phyloP scores from a whole-genome alignment of 2,888 invertebrate species.

The Leucophora obtusa region DNA sequence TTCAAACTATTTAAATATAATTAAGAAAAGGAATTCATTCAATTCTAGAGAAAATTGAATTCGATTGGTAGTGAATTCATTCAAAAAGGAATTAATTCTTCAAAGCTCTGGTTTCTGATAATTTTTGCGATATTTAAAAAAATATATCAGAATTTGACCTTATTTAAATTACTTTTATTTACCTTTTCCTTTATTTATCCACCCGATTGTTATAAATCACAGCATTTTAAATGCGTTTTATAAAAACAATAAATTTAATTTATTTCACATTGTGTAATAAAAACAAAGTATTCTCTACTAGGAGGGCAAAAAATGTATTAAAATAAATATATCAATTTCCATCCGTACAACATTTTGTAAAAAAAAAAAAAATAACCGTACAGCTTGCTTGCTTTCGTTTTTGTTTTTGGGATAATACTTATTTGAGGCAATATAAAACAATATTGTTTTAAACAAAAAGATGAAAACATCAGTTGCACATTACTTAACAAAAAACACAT shows the following conservation, averaged over 20 bases:
- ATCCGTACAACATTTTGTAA: constrained; percentile 10
- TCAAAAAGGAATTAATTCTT: too few relatives aligned
- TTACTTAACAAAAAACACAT: constrained; percentile 30
- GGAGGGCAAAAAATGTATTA: not conserved
- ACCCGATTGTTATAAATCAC: constrained; percentile 54
- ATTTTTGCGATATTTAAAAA: too few relatives aligned
- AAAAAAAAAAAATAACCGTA: not conserved
- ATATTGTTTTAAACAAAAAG: constrained; percentile 16
- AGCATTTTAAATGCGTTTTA: constrained; percentile 39
- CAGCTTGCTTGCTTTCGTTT: not conserved
- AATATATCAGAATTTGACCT: too few relatives aligned
- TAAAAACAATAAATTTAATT: constrained; percentile 54
- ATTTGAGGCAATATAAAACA: constrained; percentile 12
- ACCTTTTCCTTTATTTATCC: too few relatives aligned
- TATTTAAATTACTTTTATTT: too few relatives aligned
- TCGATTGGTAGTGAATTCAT: too few relatives aligned
- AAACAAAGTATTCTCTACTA: not conserved
- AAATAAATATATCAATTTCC: constrained; percentile 43
- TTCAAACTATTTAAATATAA: too few relatives aligned
- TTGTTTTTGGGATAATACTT: not conserved
- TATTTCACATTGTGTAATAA: constrained; percentile 18
- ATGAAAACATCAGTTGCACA: constrained; percentile 2
- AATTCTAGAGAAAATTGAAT: too few relatives aligned
- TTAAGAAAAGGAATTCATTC: too few relatives aligned
- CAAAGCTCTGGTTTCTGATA: too few relatives aligned